Percentiles rank a stretch among this genome's conserved stretches.
Conservation (phyloP, 2,113 vertebrate genomes). For the Ploceus nigricollis region DNA sequence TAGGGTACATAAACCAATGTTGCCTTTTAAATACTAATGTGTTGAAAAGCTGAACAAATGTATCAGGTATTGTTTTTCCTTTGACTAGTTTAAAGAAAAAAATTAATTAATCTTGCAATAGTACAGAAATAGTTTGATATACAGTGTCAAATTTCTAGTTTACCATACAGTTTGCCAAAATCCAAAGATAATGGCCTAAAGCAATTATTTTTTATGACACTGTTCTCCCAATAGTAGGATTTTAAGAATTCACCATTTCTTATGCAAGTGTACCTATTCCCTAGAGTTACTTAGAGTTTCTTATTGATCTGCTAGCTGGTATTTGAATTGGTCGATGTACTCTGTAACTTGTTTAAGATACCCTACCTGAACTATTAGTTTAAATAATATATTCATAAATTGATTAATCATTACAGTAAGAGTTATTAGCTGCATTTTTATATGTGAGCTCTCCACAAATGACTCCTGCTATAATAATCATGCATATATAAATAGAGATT, state of each 20-base stretch:
- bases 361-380: slow-evolving; percentile 93
- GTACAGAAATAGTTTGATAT: neutral
- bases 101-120: no score
- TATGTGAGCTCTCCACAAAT: slow-evolving; percentile 74
- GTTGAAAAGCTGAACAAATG: neutral
- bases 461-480: slow-evolving; percentile 71
- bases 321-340: slow-evolving; percentile 90
- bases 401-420: slow-evolving; percentile 96
- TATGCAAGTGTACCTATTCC: slow-evolving; percentile 75
- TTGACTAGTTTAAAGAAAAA: neutral
- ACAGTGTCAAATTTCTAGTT: neutral
- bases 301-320: slow-evolving; percentile 88
- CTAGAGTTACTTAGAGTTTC: slow-evolving; percentile 86
- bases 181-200: neutral
- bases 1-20: neutral
- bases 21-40: neutral
- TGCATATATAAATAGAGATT: slow-evolving; percentile 69
- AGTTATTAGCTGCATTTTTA: slow-evolving; percentile 92
- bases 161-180: neutral
- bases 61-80: neutral
- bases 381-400: slow-evolving; percentile 98
- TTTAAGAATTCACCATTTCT: slow-evolving; percentile 59
- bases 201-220: slow-evolving; percentile 44
- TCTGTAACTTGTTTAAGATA: slow-evolving; percentile 90
- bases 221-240: slow-evolving; percentile 25